Conservation (phyloP, 2,797 vertebrate genomes). For the Spheniscus humboldti region DNA sequence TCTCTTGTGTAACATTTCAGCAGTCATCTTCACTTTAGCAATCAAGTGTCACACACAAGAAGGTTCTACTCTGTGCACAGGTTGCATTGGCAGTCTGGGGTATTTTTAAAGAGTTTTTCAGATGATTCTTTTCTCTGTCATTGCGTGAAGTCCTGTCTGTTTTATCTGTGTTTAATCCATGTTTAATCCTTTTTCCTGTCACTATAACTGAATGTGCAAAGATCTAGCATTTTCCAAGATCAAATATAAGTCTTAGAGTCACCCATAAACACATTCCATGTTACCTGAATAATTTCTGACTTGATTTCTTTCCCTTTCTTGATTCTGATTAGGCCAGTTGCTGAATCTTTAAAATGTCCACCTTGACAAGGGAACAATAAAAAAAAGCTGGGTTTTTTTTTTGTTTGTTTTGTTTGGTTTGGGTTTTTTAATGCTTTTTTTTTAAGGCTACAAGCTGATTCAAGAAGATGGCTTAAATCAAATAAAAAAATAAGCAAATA, state of each 20-base stretch:
- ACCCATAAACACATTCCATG: background rate
- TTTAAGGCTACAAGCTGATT: background rate
- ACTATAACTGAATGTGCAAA: background rate
- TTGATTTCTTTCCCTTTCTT: background rate
- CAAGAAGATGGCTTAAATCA: background rate
- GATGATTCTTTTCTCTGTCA: background rate
- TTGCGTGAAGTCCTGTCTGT: background rate
- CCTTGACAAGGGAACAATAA: background rate
- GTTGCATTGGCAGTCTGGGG: background rate
- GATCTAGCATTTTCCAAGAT: background rate
- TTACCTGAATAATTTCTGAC: background rate
- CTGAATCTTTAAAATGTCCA: background rate
- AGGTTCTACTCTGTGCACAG: background rate
- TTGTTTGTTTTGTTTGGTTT: background rate
- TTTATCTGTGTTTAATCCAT: background rate
- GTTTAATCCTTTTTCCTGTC: background rate
- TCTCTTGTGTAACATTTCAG: background rate
- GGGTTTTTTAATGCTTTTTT: background rate
- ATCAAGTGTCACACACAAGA: background rate
- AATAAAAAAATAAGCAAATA: background rate
- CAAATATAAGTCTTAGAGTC: background rate
- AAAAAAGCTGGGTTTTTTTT: background rate
- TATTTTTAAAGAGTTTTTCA: background rate
- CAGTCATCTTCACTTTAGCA: background rate
- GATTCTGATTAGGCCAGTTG: background rate